Evolutionary conservation across 2,113 vertebrate genomes (phyloP).

Genomic region (Numenius arquata): DNA sequence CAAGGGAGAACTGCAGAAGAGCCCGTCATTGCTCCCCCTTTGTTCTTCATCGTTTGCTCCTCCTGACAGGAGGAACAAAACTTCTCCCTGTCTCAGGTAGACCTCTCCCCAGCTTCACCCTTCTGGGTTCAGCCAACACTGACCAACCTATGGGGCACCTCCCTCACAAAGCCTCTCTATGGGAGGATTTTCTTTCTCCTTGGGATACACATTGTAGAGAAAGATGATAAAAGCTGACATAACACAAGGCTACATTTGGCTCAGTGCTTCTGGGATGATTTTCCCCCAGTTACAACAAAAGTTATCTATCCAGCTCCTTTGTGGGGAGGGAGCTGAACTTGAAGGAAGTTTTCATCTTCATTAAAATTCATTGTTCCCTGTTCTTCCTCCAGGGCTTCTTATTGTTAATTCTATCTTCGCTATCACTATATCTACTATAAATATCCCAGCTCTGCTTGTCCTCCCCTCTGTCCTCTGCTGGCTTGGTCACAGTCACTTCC

Average conservation of each 20-base stretch:
- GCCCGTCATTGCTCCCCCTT: not conserved
- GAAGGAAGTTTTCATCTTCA: not conserved
- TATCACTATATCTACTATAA: not conserved
- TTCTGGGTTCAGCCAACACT: not conserved
- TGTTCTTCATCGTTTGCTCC: not conserved
- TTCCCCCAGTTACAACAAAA: not conserved
- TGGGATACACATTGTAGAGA: not conserved
- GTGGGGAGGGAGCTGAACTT: not conserved
- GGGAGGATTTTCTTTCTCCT: not conserved
- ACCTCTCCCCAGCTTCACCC: not conserved
- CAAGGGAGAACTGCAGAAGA: not conserved
- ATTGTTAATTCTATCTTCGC: not conserved
- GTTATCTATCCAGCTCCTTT: not conserved
- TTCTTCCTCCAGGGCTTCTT: not conserved
- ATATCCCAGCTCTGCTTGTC: not conserved
- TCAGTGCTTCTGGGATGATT: not conserved
- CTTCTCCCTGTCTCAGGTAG: not conserved
- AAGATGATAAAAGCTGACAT: not conserved
- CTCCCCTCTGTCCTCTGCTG: not conserved
- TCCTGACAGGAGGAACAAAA: not conserved
- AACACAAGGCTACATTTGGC: not conserved
- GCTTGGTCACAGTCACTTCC: not conserved
- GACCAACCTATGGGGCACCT: not conserved
- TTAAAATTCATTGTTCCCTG: slow-evolving; percentile 20
- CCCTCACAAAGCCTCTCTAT: not conserved